These are phyloP conservation scores for Drosophila tani DNA, from an alignment of 1,140 invertebrate species.

Conservation along the genomic window DNA sequence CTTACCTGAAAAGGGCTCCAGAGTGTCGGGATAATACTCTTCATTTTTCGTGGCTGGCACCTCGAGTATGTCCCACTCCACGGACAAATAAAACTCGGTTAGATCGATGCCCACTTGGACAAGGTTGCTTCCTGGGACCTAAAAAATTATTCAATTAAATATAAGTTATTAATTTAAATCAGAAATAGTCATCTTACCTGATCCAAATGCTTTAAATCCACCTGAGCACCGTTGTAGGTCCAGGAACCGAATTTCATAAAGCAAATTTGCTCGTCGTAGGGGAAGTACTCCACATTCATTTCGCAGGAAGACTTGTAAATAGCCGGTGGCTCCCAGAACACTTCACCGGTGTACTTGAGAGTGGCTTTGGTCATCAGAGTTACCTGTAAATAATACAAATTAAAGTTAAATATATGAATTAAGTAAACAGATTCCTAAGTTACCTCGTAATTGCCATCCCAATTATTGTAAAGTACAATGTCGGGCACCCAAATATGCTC, in stretches of 20 bases:
- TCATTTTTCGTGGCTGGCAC: slow-evolving; percentile 95
- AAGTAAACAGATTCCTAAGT: too few species aligned
- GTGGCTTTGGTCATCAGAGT: slow-evolving; percentile 98
- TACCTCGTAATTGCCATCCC: slow-evolving; percentile 97
- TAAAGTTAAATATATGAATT: too few species aligned
- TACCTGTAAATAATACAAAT: slow-evolving; percentile 86
- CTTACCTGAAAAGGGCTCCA: slow-evolving; percentile 92
- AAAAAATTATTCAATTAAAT: slow-evolving; percentile 10
- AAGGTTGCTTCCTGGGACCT: slow-evolving; percentile 90
- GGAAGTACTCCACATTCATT: slow-evolving; percentile 98
- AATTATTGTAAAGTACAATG: slow-evolving; percentile 96
- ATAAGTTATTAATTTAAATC: too few species aligned
- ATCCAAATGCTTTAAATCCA: slow-evolving; percentile 94
- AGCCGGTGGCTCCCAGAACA: slow-evolving; percentile 98
- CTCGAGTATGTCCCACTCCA: slow-evolving; percentile 98
- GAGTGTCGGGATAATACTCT: slow-evolving; percentile 95
- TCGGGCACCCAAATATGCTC: slow-evolving; percentile 97
- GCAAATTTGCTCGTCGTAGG: slow-evolving; percentile 97
- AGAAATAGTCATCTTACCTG: too few species aligned
- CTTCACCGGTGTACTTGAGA: slow-evolving; percentile 94
- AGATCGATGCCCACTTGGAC: slow-evolving; percentile 94
- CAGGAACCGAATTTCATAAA: slow-evolving; percentile 98
- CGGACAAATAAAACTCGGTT: slow-evolving; percentile 95
- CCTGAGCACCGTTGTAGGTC: slow-evolving; percentile 96
- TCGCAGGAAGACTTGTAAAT: slow-evolving; percentile 99